Evolutionary conservation across 2,888 invertebrate species (phyloP).

Genomic region (Diarsia dahlii): DNA sequence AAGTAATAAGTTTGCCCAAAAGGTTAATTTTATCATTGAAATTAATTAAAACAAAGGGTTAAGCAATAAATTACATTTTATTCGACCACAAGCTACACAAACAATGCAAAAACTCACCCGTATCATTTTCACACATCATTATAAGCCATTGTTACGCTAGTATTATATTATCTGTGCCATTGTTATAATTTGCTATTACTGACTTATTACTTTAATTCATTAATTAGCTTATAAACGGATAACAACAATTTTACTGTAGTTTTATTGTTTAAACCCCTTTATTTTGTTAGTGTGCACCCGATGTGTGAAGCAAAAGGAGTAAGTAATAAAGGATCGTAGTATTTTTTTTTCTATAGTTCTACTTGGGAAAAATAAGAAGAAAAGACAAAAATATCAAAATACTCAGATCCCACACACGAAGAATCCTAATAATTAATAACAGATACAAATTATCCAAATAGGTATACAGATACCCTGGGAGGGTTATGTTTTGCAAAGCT

Average conservation of each 20-base stretch:
- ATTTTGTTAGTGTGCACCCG: neutral
- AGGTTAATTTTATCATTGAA: neutral
- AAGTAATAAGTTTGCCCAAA: neutral
- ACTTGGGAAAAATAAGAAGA: neutral
- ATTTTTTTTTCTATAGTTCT: neutral
- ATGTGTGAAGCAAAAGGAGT: neutral
- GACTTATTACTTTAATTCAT: conserved; percentile 34
- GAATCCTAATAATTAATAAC: neutral
- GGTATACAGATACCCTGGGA: neutral
- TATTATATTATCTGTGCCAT: too few relatives aligned
- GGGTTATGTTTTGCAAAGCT: neutral
- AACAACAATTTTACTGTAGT: neutral
- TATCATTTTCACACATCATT: conserved; percentile 42
- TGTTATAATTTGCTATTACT: conserved; percentile 32
- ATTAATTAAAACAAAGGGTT: conserved; percentile 2
- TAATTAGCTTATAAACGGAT: conserved; percentile 9
- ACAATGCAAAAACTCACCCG: conserved; percentile 16
- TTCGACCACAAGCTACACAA: neutral
- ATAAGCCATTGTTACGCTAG: conserved; percentile 25
- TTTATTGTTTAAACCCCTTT: neutral
- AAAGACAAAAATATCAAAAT: neutral
- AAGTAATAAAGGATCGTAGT: neutral
- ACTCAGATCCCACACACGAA: neutral
- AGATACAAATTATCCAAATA: neutral
- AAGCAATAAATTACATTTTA: conserved; percentile 2